Conservation (phyloP, 2,888 invertebrate species). For the Drosophila eohydei region DNA sequence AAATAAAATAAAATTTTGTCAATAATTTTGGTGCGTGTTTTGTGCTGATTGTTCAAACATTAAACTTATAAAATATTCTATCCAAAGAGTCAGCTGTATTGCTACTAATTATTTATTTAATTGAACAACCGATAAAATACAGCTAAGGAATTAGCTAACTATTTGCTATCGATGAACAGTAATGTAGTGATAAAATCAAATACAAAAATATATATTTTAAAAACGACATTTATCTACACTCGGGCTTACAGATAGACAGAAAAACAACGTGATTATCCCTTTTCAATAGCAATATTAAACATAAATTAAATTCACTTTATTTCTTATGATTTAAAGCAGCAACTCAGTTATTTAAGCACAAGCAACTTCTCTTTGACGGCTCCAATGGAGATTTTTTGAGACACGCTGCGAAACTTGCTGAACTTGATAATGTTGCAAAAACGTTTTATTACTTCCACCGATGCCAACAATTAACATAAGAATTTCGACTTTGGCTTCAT, state of each 20-base stretch:
- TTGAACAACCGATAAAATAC: too few relatives aligned
- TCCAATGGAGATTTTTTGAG: not conserved
- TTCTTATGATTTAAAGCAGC: not conserved
- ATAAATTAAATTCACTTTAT: not conserved
- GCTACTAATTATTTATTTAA: too few relatives aligned
- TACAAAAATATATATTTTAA: too few relatives aligned
- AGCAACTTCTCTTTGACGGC: not conserved
- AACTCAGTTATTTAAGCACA: not conserved
- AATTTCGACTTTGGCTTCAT: conserved; percentile 51
- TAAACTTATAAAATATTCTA: too few relatives aligned
- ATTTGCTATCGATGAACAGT: too few relatives aligned
- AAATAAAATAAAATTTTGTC: too few relatives aligned
- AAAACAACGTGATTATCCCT: not conserved
- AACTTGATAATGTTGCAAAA: conserved; percentile 68
- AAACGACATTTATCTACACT: too few relatives aligned
- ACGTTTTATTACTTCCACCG: conserved; percentile 79
- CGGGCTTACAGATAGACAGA: not conserved
- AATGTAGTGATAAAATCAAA: too few relatives aligned
- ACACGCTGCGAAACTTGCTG: conserved; percentile 48
- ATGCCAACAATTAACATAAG: conserved; percentile 77
- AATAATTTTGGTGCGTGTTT: too few relatives aligned
- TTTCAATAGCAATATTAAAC: not conserved
- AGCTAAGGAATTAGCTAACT: too few relatives aligned
- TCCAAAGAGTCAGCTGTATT: too few relatives aligned
- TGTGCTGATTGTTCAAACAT: too few relatives aligned